Conservation (phyloP, 2,888 invertebrate genomes). For the Dynastes hyllus region DNA sequence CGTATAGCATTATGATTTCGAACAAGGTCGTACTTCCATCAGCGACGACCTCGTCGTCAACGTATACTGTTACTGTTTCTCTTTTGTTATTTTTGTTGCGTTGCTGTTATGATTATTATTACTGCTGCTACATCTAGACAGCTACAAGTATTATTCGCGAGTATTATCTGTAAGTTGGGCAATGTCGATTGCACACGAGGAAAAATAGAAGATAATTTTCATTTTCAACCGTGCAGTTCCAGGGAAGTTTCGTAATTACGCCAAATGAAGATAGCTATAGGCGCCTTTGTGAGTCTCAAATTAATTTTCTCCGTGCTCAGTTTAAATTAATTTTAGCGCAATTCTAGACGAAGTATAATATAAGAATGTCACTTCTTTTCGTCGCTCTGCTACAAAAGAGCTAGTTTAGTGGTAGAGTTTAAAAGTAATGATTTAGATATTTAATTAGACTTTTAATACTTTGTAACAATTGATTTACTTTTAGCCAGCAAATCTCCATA, state of each 20-base stretch:
- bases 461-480: too few relatives aligned
- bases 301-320: background rate
- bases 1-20: constrained; percentile 49
- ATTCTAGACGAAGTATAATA: background rate
- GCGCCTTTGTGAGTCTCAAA: constrained; percentile 6
- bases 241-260: constrained; percentile 22
- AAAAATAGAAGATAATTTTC: constrained; percentile 11
- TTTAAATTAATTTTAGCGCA: constrained; percentile 20
- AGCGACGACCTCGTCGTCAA: constrained; percentile 15
- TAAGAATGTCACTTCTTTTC: too few relatives aligned
- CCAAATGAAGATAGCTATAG: constrained; percentile 15
- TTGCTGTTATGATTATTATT: too few relatives aligned
- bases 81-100: constrained; percentile 7
- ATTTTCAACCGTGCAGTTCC: background rate
- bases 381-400: too few relatives aligned
- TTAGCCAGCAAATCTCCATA: too few relatives aligned
- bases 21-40: constrained; percentile 49
- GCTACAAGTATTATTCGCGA: background rate
- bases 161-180: constrained; percentile 17
- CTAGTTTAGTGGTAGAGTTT: too few relatives aligned
- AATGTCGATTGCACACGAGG: constrained; percentile 12
- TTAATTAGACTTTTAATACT: too few relatives aligned
- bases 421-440: too few relatives aligned
- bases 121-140: too few relatives aligned
- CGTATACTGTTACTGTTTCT: constrained; percentile 8